Evolutionary conservation across 2,888 invertebrate genomes (phyloP).

Genomic region (Stenchaetothrips biformis): DNA sequence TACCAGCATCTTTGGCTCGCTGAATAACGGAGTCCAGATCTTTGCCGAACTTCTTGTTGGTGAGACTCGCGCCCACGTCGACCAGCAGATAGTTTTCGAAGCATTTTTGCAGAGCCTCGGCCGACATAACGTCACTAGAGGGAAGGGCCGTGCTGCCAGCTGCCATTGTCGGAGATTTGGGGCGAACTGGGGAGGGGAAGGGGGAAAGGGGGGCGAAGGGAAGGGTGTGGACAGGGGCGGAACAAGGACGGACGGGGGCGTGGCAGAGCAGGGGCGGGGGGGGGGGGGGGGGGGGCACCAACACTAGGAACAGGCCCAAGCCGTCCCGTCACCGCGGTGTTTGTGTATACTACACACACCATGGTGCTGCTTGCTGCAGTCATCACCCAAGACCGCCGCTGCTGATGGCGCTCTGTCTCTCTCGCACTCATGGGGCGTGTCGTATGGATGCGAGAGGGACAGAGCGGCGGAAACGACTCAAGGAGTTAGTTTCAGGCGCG

Average conservation of each 20-base stretch:
- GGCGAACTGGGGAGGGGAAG: no score
- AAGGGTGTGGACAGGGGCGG: neutral
- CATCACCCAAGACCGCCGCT: neutral
- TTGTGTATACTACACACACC: no score
- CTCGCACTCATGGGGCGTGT: no score
- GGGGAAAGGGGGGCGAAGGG: no score
- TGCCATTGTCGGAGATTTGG: neutral
- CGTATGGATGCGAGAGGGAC: no score
- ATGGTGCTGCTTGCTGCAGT: neutral
- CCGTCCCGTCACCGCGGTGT: neutral
- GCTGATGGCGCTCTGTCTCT: no score
- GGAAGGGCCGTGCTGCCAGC: neutral
- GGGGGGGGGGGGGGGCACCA: neutral
- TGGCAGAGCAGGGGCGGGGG: neutral
- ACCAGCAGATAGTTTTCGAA: conserved; percentile 88
- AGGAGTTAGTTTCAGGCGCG: no score
- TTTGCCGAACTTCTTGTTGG: conserved; percentile 86
- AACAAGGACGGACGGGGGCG: neutral
- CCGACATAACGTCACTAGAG: neutral
- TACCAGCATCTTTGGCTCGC: conserved; percentile 88
- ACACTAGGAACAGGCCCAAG: neutral
- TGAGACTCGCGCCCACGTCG: conserved; percentile 88
- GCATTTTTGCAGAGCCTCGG: conserved; percentile 60
- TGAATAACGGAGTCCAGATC: conserved; percentile 88
- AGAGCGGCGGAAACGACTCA: no score